Evolutionary conservation across 2,113 vertebrate species (phyloP).

Genomic region (Gobius niger): DNA sequence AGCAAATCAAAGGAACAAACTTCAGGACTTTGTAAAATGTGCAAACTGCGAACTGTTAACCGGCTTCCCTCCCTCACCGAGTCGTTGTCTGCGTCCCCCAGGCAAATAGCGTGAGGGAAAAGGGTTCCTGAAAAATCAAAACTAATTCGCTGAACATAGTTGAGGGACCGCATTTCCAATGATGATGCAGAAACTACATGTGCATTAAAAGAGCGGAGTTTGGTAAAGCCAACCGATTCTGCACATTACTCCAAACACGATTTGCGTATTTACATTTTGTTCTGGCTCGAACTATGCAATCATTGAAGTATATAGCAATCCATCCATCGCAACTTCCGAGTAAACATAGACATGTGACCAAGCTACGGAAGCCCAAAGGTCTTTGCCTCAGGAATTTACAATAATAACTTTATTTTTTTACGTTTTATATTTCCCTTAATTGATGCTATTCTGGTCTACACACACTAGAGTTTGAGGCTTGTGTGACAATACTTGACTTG

Average conservation of each 20-base stretch:
- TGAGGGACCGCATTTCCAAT: conserved; percentile 84
- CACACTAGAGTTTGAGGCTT: no score
- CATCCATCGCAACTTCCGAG: neutral
- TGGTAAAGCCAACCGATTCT: no score
- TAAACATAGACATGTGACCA: conserved; percentile 65
- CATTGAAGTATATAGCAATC: no score
- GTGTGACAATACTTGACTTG: no score
- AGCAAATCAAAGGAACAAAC: neutral
- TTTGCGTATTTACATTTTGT: no score
- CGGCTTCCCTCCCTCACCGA: conserved; percentile 66
- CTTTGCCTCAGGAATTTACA: neutral
- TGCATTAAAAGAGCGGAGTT: neutral
- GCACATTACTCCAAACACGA: neutral
- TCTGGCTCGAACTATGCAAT: no score
- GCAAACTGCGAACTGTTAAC: no score
- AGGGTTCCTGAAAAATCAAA: conserved; percentile 91
- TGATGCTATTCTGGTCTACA: no score
- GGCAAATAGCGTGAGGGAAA: conserved; percentile 90
- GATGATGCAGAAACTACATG: neutral
- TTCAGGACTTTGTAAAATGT: neutral
- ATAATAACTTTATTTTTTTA: neutral
- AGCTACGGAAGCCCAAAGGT: conserved; percentile 38
- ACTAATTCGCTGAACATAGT: conserved; percentile 87
- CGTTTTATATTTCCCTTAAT: neutral
- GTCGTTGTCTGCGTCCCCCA: conserved; percentile 95